These are phyloP conservation scores for Uria lomvia DNA, from an alignment of 2,113 vertebrate species.

Conservation along the genomic window DNA sequence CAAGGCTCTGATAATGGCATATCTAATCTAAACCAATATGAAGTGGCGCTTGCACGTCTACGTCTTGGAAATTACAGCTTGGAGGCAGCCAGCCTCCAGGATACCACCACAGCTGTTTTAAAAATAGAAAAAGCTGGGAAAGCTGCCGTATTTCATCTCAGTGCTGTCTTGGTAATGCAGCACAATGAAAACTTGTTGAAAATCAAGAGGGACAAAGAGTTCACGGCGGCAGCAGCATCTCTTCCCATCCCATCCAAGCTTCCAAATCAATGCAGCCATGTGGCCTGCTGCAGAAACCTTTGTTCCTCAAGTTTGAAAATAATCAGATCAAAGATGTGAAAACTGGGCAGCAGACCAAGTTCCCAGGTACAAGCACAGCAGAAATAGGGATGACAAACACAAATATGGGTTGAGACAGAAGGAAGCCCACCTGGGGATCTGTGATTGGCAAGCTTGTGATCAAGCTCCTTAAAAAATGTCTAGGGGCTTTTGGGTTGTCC, in stretches of 20 bases:
- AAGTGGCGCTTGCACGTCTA: neutral
- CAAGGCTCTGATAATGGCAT: neutral
- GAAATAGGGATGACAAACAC: neutral
- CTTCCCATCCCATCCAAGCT: neutral
- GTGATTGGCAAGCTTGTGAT: neutral
- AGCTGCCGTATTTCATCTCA: neutral
- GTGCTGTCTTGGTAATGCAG: neutral
- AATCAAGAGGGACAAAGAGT: neutral
- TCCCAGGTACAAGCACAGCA: neutral
- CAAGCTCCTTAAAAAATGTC: neutral
- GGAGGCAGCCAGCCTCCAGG: neutral
- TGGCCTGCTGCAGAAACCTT: neutral
- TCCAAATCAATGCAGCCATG: neutral
- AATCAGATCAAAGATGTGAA: neutral
- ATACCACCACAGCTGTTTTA: neutral
- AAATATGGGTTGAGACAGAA: neutral
- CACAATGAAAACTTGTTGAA: neutral
- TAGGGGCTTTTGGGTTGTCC: neutral
- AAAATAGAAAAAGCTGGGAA: neutral
- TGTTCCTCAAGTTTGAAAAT: neutral
- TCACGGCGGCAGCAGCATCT: neutral
- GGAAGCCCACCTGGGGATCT: neutral
- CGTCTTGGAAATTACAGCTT: neutral
- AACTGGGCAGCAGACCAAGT: neutral
- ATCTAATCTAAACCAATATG: constrained; percentile 42